These are phyloP conservation scores for Sebastolobus altivelis DNA, from an alignment of 2,797 vertebrate genomes.

Conservation along the genomic window DNA sequence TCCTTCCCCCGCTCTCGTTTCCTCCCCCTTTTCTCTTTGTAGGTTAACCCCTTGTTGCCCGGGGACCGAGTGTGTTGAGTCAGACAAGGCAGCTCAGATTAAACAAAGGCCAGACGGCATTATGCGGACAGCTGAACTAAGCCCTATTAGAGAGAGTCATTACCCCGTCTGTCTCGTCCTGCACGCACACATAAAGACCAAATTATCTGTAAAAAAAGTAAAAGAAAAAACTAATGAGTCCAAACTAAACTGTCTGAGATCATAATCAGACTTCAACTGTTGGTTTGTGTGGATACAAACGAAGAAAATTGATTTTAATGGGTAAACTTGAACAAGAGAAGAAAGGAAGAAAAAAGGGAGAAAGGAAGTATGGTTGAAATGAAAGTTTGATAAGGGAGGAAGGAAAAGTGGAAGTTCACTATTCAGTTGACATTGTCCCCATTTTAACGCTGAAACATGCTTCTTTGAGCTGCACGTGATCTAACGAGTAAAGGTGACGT, in stretches of 20 bases:
- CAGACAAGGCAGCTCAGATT: slow-evolving; percentile 48
- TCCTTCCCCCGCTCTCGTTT: background rate
- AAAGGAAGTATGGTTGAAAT: background rate
- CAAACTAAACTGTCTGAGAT: slow-evolving; percentile 11
- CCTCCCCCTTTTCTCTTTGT: slow-evolving; percentile 29
- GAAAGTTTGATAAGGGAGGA: background rate
- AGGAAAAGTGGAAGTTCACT: background rate
- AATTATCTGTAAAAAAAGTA: slow-evolving; percentile 17
- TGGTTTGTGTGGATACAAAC: background rate
- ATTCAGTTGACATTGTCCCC: background rate
- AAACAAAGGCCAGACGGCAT: slow-evolving; percentile 67
- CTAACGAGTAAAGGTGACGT: background rate
- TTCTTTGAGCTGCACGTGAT: background rate
- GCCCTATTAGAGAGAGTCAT: slow-evolving; percentile 65
- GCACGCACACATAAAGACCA: slow-evolving; percentile 23
- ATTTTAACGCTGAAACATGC: background rate
- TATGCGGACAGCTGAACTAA: slow-evolving; percentile 67
- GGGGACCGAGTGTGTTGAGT: slow-evolving; percentile 19
- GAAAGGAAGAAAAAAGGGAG: background rate
- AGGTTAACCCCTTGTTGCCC: slow-evolving; percentile 59
- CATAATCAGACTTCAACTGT: background rate
- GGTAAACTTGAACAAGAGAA: background rate
- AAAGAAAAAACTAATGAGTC: background rate
- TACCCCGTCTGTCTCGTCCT: slow-evolving; percentile 52
- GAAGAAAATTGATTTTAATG: background rate